Evolutionary conservation across 2,888 invertebrate genomes (phyloP), one percentile per base, ranked within the genome.

Genomic region (Spisula solida): DNA sequence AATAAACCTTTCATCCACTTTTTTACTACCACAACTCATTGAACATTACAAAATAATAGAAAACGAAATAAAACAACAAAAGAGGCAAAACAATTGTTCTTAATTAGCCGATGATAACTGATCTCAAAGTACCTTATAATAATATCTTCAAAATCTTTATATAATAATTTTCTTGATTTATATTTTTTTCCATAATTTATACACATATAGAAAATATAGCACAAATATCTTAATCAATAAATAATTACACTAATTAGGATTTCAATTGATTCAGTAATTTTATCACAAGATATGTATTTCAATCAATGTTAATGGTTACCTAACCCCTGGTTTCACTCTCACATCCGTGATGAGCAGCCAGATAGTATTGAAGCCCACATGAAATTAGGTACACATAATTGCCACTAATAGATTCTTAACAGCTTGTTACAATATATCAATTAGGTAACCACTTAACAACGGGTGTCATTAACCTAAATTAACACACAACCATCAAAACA

Each of bases 71-170:
- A 75, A 75, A 75, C 18, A 16, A 25, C 25, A 12, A 75, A 75
- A 70, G 5, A 75, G 75, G 75, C 75, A 75, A 75, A 31, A 75
- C 75, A 75, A 75, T 75, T 34, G 75, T 75, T 41, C 34, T 34
- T 14, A 34, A 16, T 34, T 31, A 18, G 34, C 5, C 10, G 25
- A 31, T 75, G 75, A 31, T 34, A 6, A 34, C 12, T 0, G 31
- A 14, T 31, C 75, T 75, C 75, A 12, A 29, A 14, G 10, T 25
- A 10, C n/a, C 25, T 66, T 25, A 25, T 41, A 41, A 5, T 0
- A 6, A 2, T 25, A 66, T n/a, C 60, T 66, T 25, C 12, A 66
- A 25, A n/a, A n/a, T n/a, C n/a, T n/a, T n/a, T n/a, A 66, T 66
- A n/a, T 16, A 51, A 51, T 51, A 51, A 16, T 51, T 41, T 41